Evolutionary conservation across 2,888 invertebrate genomes (phyloP).

Genomic region (Tigriopus californicus): DNA sequence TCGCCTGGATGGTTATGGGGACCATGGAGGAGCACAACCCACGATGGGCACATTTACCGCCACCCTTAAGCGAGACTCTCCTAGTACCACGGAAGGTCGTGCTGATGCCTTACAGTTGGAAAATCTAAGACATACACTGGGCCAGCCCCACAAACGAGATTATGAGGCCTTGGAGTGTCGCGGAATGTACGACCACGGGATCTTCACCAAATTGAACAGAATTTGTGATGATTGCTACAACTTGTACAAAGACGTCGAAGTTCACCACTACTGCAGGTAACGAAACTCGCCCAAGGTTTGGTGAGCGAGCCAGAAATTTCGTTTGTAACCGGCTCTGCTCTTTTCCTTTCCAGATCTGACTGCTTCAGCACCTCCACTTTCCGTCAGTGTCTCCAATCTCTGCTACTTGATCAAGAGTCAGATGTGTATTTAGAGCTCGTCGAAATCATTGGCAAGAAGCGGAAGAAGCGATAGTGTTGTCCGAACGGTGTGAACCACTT

Average conservation of each 20-base stretch:
- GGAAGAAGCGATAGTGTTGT: background rate
- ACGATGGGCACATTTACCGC: too few species aligned
- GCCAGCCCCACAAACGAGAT: slow-evolving; percentile 13
- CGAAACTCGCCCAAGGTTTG: background rate
- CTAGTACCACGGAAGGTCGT: too few species aligned
- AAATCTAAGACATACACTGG: too few species aligned
- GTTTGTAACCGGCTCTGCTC: background rate
- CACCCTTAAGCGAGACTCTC: too few species aligned
- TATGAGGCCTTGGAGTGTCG: slow-evolving; percentile 15
- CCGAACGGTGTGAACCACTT: too few species aligned
- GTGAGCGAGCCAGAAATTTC: background rate
- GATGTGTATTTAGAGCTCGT: slow-evolving; percentile 8
- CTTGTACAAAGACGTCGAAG: slow-evolving; percentile 18
- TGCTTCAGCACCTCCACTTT: slow-evolving; percentile 17
- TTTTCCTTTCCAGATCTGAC: slow-evolving; percentile 7
- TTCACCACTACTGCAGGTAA: slow-evolving; percentile 19
- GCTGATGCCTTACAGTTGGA: too few species aligned
- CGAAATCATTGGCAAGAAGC: slow-evolving; percentile 7
- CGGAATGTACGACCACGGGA: slow-evolving; percentile 18
- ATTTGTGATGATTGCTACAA: slow-evolving; percentile 20
- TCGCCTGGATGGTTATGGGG: too few species aligned
- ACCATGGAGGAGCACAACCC: too few species aligned
- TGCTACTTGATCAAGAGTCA: slow-evolving; percentile 15
- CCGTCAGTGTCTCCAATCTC: slow-evolving; percentile 16
- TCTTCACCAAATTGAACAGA: slow-evolving; percentile 17